phyloP scores from a whole-genome alignment of 2,113 vertebrate genomes.

The Rhabdomys dilectus region DNA sequence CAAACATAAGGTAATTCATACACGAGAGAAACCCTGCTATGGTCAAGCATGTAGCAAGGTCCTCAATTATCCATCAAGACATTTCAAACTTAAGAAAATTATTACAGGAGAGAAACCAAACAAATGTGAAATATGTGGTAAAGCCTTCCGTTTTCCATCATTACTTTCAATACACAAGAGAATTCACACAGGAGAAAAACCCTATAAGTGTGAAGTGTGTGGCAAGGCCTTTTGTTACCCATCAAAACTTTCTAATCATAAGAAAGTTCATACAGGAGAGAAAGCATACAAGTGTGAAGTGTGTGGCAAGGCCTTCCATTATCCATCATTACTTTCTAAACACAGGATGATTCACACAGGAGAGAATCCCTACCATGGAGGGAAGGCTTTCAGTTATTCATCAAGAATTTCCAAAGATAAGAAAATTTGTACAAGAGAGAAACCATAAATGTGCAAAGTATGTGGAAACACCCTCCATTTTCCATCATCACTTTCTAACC shows the following conservation, averaged over 20 bases:
- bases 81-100: background rate
- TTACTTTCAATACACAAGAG: background rate
- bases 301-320: background rate
- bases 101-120: background rate
- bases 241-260: background rate
- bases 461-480: background rate
- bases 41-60: background rate
- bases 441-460: background rate
- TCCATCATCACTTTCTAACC: background rate
- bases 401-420: background rate
- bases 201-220: background rate
- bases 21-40: background rate
- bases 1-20: background rate
- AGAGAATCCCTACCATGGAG: background rate
- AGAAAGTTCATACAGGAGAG: background rate
- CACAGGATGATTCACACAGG: background rate
- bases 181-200: background rate
- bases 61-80: background rate
- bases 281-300: background rate
- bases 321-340: background rate
- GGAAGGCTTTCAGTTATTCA: background rate
- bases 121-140: background rate
- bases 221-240: background rate
- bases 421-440: background rate
- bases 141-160: background rate